Conservation (phyloP, 2,888 invertebrate species). For the Anodontia alba region DNA sequence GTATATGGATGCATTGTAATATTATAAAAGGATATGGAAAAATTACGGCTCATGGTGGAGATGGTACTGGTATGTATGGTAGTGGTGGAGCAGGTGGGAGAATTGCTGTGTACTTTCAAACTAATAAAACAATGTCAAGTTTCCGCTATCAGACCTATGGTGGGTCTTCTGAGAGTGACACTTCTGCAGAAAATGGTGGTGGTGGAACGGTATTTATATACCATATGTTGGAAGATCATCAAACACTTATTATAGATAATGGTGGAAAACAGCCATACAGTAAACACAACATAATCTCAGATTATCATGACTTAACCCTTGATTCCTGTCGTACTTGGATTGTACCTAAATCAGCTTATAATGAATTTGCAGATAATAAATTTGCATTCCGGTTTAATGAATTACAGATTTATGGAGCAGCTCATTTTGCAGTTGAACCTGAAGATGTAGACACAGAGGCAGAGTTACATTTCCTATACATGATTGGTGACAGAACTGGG, state of each 20-base stretch:
- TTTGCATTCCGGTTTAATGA: conserved; percentile 70
- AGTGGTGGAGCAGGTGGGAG: conserved; percentile 78
- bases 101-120: conserved; percentile 71
- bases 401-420: conserved; percentile 71
- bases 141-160: conserved; percentile 71
- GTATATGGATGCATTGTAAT: conserved; percentile 75
- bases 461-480: conserved; percentile 72
- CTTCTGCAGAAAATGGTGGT: conserved; percentile 68
- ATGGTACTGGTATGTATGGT: conserved; percentile 64
- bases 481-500: conserved; percentile 78
- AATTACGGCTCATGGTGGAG: conserved; percentile 73
- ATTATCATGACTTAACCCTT: conserved; percentile 62
- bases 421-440: conserved; percentile 69
- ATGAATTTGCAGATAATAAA: conserved; percentile 50
- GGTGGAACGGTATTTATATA: conserved; percentile 73
- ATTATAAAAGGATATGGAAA: conserved; percentile 73
- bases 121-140: conserved; percentile 72
- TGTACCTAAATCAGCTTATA: conserved; percentile 65
- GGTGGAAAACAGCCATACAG: conserved; percentile 61
- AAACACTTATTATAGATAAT: conserved; percentile 72
- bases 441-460: conserved; percentile 55
- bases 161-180: conserved; percentile 57
- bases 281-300: conserved; percentile 58
- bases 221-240: conserved; percentile 68
- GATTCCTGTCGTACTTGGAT: conserved; percentile 76